Conservation (phyloP, 2,797 vertebrate genomes). For the Dicrostonyx torquatus region DNA sequence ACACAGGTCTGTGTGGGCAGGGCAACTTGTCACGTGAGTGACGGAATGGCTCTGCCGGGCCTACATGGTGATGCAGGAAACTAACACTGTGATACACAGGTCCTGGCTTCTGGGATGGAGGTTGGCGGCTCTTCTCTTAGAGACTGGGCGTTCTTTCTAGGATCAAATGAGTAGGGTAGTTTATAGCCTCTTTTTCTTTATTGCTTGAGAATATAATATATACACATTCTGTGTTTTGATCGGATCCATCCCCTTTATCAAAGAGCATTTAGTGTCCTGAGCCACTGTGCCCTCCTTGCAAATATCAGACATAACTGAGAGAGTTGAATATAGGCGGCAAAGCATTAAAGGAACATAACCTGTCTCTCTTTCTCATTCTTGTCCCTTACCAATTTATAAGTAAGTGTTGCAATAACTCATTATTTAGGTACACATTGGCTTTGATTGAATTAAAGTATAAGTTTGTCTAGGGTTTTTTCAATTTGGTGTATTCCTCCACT, state of each 20-base stretch:
- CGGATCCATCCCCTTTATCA: not conserved
- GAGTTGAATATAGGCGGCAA: not conserved
- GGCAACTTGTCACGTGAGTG: not conserved
- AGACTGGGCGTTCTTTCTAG: conserved; percentile 46
- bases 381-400: not conserved
- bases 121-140: conserved; percentile 17
- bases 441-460: conserved; percentile 41
- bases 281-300: conserved; percentile 32
- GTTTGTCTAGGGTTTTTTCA: not conserved
- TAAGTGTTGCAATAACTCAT: not conserved
- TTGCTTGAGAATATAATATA: not conserved
- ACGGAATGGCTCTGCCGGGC: conserved; percentile 11
- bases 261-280: conserved; percentile 2
- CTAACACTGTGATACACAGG: conserved; percentile 44
- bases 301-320: conserved; percentile 34
- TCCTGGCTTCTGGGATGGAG: not conserved
- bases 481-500: too few relatives aligned
- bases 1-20: conserved; percentile 53
- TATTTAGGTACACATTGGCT: not conserved
- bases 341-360: not conserved
- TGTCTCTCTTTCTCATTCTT: not conserved
- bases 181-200: not conserved
- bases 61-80: conserved; percentile 6
- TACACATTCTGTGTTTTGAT: not conserved
- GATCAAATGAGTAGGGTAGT: conserved; percentile 3